These are phyloP conservation scores for Antennarius maculatus DNA, from an alignment of 2,797 vertebrate genomes.

Conservation along the genomic window DNA sequence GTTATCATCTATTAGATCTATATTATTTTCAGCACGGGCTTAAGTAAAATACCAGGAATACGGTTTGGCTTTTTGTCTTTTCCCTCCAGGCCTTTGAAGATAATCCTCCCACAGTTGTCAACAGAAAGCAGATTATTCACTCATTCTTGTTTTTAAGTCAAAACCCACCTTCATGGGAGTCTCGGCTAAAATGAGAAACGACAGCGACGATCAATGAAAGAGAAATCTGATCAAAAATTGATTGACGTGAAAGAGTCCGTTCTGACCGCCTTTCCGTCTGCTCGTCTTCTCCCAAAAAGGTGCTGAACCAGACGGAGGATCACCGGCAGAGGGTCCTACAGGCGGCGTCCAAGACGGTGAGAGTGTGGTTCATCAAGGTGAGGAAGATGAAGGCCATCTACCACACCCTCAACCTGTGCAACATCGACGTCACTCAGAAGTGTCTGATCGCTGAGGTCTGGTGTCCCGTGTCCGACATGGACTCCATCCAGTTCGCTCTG, in stretches of 20 bases:
- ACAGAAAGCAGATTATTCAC: not conserved
- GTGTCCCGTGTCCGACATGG: constrained; percentile 95
- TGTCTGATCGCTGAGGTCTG: constrained; percentile 98
- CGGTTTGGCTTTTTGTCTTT: not conserved
- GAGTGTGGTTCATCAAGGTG: constrained; percentile 99
- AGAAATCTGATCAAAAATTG: too few relatives aligned
- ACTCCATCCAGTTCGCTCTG: constrained; percentile 98
- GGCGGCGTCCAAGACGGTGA: constrained; percentile 92
- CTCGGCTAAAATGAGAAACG: too few relatives aligned
- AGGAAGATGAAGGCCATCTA: constrained; percentile 99
- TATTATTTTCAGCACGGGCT: not conserved
- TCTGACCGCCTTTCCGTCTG: not conserved
- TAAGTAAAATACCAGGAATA: not conserved
- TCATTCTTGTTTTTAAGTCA: not conserved
- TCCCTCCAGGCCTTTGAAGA: not conserved
- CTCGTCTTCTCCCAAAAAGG: constrained; percentile 73
- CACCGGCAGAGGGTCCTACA: constrained; percentile 96
- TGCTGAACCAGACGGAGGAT: constrained; percentile 98
- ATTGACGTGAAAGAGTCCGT: not conserved
- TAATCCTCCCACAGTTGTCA: not conserved
- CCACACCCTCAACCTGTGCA: constrained; percentile 98
- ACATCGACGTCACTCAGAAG: constrained; percentile 99
- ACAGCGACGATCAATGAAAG: too few relatives aligned
- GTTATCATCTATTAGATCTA: too few relatives aligned
- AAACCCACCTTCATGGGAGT: not conserved